Base-by-base conservation (phyloP, 2,113 vertebrate genomes). In the Chlorodrepanis virens region DNA sequence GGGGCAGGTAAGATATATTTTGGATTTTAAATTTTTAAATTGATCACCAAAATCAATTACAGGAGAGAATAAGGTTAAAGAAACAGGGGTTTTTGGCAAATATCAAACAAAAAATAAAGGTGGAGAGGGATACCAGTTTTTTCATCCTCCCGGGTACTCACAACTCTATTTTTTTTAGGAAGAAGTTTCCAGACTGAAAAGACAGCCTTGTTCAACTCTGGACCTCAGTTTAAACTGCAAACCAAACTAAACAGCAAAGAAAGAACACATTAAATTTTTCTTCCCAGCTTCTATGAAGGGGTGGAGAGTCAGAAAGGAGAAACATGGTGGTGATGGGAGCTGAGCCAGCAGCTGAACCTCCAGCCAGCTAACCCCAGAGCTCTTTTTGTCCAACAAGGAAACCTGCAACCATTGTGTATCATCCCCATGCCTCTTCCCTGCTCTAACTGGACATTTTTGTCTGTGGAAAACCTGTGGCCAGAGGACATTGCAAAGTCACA, bases 161-260 rank as follows among this genome's bases (percentile, higher is more conserved):
- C 42, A 90, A n/a, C 23, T 45, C 31, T 33, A 0, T 5, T 44
- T 72, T 68, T 87, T 75, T 67, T 6, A 85, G 47, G 47, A 84
- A 67, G 42, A 81, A 35, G 22, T 59, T 84, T 85, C 39, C 57
- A 71, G 42, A 78, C 25, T 54, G 56, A 90, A 85, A 82, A 79
- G 56, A n/a, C 47, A 75, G 47, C 19, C n/a, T 63, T 49, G 20
- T 75, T 87, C 52, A 90, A 50, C 47, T 63, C 39, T n/a, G 29
- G n/a, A 63, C 42, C 42, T 87, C 69, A 78, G 52, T 45, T 92
- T 63, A 67, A 54, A 67, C 39, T 68, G 27, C 33, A 92, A 74
- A 92, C 11, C 52, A 88, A 92, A 56, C 47, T 49, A 91, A 87
- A 87, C 37, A 78, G 74, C 50, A 69, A 83, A 91, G 60, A 67